Base-by-base conservation (phyloP, 2,113 vertebrate species). In the Tympanuchus pallidicinctus region DNA sequence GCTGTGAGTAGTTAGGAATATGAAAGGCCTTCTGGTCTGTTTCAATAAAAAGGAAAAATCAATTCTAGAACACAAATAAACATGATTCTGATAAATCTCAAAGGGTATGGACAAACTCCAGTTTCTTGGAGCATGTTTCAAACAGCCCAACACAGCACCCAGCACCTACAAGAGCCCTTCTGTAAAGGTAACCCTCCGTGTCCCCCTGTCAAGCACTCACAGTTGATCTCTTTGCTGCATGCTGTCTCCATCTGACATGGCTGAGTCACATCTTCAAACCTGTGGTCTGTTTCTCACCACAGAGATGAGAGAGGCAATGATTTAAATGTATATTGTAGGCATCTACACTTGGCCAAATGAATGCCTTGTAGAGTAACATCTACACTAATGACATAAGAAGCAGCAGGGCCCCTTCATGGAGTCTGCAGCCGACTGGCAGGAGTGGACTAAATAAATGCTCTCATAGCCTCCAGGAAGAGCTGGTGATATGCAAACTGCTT, bases 401-500 rank as follows among this genome's bases (percentile, higher is more conserved):
- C 16, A 36, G 12, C 47, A 48, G 66, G 57, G n/a, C 18, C 14
- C n/a, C 28, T 48, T 47, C 28, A 22, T 48, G 40, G 18, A 22
- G n/a, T 40, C 21, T 38, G 57, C 38, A 56, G 66, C 10, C 56
- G 81, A 45, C 13, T 30, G 27, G 47, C 42, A 71, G 30, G 8
- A 75, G 45, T 36, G 65, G n/a, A 18, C 2, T 21, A 72, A 47
- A 75, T 14, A 82, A 64, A 60, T 6, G 12, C 4, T n/a, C 45
- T 81, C 32, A 60, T 36, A 17, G n/a, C 22, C 22, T 86, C 70
- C 69, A 71, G 17, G 54, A 74, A 83, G 76, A 43, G 34, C 50
- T 34, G 38, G 3, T 0, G 0, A 72, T n/a, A 14, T 48, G 52
- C 1, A 0, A 36, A 4, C 20, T 54, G 16, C 17, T 12, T 36